Evolutionary conservation across 2,113 vertebrate genomes (phyloP).

Genomic region (Oncorhynchus gorbuscha): DNA sequence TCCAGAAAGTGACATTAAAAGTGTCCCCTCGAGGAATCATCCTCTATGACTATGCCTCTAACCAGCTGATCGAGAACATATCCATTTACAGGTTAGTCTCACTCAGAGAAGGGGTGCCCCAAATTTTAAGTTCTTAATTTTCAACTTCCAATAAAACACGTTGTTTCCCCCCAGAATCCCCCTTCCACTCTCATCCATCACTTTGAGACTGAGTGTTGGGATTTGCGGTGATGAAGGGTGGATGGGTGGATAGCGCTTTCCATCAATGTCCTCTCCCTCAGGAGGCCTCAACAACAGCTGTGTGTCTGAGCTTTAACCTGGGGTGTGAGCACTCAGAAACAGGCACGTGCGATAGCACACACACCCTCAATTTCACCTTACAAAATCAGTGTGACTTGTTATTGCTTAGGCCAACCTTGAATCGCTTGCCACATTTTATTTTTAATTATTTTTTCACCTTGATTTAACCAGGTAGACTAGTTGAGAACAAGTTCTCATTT

Average conservation of each 20-base stretch:
- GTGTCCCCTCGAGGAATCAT: conserved; percentile 94
- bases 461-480: too few species aligned
- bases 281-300: conserved; percentile 23
- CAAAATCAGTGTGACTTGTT: conserved; percentile 14
- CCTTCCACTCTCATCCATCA: conserved; percentile 30
- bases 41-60: conserved; percentile 82
- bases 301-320: conserved; percentile 11
- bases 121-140: neutral
- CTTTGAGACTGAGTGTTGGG: conserved; percentile 5
- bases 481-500: too few species aligned
- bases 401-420: conserved; percentile 20
- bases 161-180: neutral
- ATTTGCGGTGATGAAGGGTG: conserved; percentile 9
- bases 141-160: conserved; percentile 26
- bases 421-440: conserved; percentile 32
- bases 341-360: neutral
- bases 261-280: conserved; percentile 29
- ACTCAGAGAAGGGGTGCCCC: neutral
- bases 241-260: neutral
- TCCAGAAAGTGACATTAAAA: conserved; percentile 91
- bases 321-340: conserved; percentile 4
- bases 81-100: conserved; percentile 93
- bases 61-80: conserved; percentile 91
- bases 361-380: neutral
- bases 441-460: too few species aligned